phyloP scores from a whole-genome alignment of 2,797 vertebrate species.

The Carduelis carduelis region DNA sequence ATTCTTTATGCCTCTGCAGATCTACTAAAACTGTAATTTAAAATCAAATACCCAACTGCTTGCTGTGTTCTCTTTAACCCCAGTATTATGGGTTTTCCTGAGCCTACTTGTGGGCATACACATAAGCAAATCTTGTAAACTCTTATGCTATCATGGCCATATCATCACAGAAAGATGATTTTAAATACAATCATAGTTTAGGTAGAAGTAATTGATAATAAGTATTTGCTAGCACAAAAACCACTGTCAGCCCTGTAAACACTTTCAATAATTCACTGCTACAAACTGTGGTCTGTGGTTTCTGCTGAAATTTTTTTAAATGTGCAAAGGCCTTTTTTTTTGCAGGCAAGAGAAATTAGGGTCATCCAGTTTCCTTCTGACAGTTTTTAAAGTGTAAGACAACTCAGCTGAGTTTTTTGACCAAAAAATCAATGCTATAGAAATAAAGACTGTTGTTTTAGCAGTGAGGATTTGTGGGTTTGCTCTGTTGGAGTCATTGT shows the following conservation, averaged over 20 bases:
- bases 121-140: not conserved
- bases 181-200: not conserved
- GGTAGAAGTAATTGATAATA: not conserved
- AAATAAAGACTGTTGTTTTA: not conserved
- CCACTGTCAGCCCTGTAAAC: not conserved
- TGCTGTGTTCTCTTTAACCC: not conserved
- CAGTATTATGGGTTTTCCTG: not conserved
- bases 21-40: not conserved
- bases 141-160: not conserved
- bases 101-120: not conserved
- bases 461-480: not conserved
- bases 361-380: not conserved
- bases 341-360: not conserved
- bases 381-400: not conserved
- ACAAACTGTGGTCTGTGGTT: not conserved
- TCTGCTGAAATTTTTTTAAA: not conserved
- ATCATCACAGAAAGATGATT: not conserved
- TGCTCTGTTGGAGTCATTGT: not conserved
- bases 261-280: not conserved
- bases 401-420: not conserved
- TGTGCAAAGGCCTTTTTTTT: not conserved
- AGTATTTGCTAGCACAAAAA: not conserved
- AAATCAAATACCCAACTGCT: not conserved
- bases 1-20: not conserved
- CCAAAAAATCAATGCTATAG: fast-evolving